Percentiles rank a stretch among this genome's conserved stretches.
These are phyloP conservation scores for Atta texana DNA, from an alignment of 1,140 invertebrate species.

Conservation along the genomic window DNA sequence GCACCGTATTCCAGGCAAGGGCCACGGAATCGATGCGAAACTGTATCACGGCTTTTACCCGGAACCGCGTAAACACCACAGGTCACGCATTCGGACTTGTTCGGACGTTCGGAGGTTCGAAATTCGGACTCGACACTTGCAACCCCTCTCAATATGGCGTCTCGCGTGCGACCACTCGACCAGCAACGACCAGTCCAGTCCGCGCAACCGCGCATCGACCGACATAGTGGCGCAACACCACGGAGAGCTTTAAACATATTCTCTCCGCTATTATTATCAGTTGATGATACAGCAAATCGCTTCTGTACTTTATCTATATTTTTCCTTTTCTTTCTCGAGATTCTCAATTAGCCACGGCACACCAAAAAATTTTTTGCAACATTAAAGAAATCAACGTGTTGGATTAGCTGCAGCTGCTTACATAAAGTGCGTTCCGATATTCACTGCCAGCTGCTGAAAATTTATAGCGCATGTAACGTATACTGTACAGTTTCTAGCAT, in stretches of 20 bases:
- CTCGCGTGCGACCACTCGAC: slow-evolving; percentile 67
- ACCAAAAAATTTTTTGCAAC: too few relatives aligned
- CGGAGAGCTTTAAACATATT: neutral
- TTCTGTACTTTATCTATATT: neutral
- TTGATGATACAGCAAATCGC: neutral
- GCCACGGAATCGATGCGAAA: slow-evolving; percentile 64
- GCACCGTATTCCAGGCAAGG: slow-evolving; percentile 37
- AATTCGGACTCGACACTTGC: slow-evolving; percentile 61
- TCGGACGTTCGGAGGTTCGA: slow-evolving; percentile 41
- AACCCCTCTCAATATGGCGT: slow-evolving; percentile 75
- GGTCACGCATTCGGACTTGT: slow-evolving; percentile 62
- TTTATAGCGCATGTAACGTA: too few relatives aligned
- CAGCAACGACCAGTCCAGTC: slow-evolving; percentile 6
- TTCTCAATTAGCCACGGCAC: too few relatives aligned
- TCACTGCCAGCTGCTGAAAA: too few relatives aligned
- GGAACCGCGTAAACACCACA: slow-evolving; percentile 77
- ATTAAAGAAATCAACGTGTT: too few relatives aligned
- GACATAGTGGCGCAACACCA: neutral
- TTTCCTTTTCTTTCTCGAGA: too few relatives aligned
- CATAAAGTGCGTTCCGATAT: too few relatives aligned
- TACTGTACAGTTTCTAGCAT: too few relatives aligned
- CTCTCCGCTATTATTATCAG: neutral
- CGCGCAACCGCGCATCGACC: slow-evolving; percentile 10
- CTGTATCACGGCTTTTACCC: slow-evolving; percentile 64
- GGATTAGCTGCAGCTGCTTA: too few relatives aligned